Evolutionary conservation across 2,797 vertebrate species (phyloP), one percentile per base, ranked within the genome.

Genomic region (Catostomus latipinnis): DNA sequence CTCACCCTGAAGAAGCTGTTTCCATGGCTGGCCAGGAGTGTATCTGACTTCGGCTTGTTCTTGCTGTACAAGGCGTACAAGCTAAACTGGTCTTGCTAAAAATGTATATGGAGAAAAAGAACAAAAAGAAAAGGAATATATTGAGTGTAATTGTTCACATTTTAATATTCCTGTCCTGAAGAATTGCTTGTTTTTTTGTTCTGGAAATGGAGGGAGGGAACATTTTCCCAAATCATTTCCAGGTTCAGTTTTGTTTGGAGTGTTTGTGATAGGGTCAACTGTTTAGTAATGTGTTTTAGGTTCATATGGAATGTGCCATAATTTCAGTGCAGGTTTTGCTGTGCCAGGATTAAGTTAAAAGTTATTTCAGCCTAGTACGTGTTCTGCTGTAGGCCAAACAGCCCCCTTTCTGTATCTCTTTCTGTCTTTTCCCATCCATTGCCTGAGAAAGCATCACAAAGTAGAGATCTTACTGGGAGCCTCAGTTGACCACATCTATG

Each of bases 1-100:
- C 89, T 93, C 88, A 99, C 97, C 95, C 95, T 96, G 87, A 99
- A 99, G 91, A 98, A 99, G 73, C 90, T 79, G 60, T 96, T 95
- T 4, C 97, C 96, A 0, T 95, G 96, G 82, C 94, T 95, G 76
- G 94, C 93, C 87, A 99, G 93, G 85, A 99, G 91, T 0, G 93
- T 86, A 16, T 98, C 97, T 0, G 97, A 98, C 85, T 96, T 95
- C 0, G 97, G 97, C 83, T 99, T 99, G 90, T 98, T 99, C 90
- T 98, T 99, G 88, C 97, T 99, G 81, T 99, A 99, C 14, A 98
- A 89, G 0, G 98, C 96, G 0, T 99, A 99, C 85, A 98, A 93
- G 77, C 94, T 88, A 86, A 99, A 99, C 91, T 98, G 97, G 88
- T 98, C 96, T 87, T 95, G 94, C 97, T 99, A 91, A 50, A 88